These are phyloP conservation scores for Bugulina stolonifera DNA, from an alignment of 2,888 invertebrate species.

Conservation along the genomic window DNA sequence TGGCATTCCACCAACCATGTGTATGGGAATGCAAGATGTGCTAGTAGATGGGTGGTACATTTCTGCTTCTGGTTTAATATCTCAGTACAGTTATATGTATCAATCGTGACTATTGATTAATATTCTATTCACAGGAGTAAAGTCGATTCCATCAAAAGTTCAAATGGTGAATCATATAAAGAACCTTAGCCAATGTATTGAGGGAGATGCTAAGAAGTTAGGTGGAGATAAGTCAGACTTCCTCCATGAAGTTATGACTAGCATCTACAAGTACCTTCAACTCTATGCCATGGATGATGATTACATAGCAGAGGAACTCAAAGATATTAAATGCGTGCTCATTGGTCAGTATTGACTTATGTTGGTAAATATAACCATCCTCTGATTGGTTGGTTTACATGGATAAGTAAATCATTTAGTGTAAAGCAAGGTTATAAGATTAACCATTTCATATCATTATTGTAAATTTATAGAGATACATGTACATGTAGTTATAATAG, in stretches of 20 bases:
- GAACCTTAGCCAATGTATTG: conserved; percentile 5
- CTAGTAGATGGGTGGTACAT: too few relatives aligned
- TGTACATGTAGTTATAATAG: not conserved
- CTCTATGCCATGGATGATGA: conserved; percentile 28
- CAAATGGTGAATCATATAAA: conserved; percentile 10
- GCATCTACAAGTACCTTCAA: conserved; percentile 31
- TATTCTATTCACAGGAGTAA: not conserved
- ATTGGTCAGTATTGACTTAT: conserved; percentile 12
- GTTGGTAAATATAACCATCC: not conserved
- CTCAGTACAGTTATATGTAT: too few relatives aligned
- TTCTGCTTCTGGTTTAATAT: too few relatives aligned
- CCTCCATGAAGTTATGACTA: conserved; percentile 33
- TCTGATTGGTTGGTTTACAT: not conserved
- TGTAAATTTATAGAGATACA: not conserved
- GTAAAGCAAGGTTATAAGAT: too few relatives aligned
- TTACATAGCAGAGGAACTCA: not conserved
- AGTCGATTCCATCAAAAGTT: not conserved
- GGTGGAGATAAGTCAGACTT: conserved; percentile 9
- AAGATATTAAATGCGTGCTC: not conserved
- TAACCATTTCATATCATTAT: too few relatives aligned
- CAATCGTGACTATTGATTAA: too few relatives aligned
- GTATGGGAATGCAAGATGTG: too few relatives aligned
- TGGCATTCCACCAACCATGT: too few relatives aligned
- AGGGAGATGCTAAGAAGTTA: not conserved
- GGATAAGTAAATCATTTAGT: too few relatives aligned